Base-by-base conservation (phyloP, 2,797 vertebrate genomes). In the Lateolabrax maculatus region DNA sequence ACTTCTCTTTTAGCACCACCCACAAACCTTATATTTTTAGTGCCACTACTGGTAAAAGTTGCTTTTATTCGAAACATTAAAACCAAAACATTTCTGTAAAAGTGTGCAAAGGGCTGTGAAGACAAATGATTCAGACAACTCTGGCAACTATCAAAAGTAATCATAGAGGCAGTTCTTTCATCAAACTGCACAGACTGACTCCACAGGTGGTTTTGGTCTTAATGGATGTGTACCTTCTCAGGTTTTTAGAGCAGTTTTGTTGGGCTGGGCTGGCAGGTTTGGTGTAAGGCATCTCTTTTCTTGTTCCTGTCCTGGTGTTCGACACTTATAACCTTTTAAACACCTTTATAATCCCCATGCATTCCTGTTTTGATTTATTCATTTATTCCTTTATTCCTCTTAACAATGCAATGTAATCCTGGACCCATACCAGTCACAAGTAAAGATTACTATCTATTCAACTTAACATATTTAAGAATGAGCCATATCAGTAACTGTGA, bases 191-290 rank as follows among this genome's bases (percentile, higher is more conserved):
- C 25, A 56, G n/a, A 46, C 58, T 61, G 62, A 72, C 48, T 64
- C 52, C 5, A 75, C 69, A 70, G 67, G 62, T 77, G 53, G 60
- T 68, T 57, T 69, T 48, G 21, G 44, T 41, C 62, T 49, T 73
- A 69, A 84, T 84, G 58, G 68, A 72, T 72, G 29, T 77, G 63
- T 62, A 13, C 57, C 65, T 46, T 55, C n/a, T 51, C 75, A 66
- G 67, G 65, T 23, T 73, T 49, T 60, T n/a, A 41, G 19, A 71
- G 60, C 43, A n/a, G 52, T 72, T 34, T 73, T 70, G 64, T 81
- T 46, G 67, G n/a, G 72, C 41, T 12, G n/a, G 31, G 3, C 29
- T 66, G 57, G 19, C 51, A 58, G 71, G 56, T 69, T 43, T 31
- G 41, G 39, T 51, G 63, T 0, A 34, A 48, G 21, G 23, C 31